These are phyloP conservation scores for Eutolmus rufibarbis DNA, from an alignment of 2,888 invertebrate species.

Conservation along the genomic window DNA sequence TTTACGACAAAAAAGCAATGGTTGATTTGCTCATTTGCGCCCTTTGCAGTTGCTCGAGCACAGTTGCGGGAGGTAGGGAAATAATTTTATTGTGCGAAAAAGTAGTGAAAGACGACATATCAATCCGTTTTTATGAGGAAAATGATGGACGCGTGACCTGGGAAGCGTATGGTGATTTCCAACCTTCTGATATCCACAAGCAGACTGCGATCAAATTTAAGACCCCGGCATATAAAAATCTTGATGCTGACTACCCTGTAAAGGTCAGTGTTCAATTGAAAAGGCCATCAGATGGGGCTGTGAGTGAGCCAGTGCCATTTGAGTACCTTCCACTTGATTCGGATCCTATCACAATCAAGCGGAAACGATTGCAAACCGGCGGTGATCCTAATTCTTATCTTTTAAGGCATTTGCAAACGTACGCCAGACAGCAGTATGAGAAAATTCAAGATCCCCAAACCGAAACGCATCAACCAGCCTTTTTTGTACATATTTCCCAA, in stretches of 20 bases:
- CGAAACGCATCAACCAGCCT: not conserved
- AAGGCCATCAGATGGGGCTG: conserved; percentile 83
- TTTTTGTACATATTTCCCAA: not conserved
- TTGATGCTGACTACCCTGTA: conserved; percentile 75
- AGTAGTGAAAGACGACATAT: conserved; percentile 87
- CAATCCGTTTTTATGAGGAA: conserved; percentile 87
- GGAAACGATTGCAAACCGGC: conserved; percentile 65
- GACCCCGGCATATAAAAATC: conserved; percentile 77
- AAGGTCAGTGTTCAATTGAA: conserved; percentile 81
- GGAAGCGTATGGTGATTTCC: conserved; percentile 86
- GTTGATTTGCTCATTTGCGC: conserved; percentile 90
- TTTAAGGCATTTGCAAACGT: conserved; percentile 65
- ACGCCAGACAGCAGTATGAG: conserved; percentile 52
- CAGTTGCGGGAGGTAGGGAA: conserved; percentile 86
- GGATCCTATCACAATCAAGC: conserved; percentile 80
- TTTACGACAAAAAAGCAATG: conserved; percentile 97
- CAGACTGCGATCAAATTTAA: conserved; percentile 87
- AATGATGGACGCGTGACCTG: conserved; percentile 72
- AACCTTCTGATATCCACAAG: conserved; percentile 83
- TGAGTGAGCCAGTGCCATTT: conserved; percentile 84
- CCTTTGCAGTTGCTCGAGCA: conserved; percentile 84
- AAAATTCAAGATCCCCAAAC: not conserved
- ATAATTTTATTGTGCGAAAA: conserved; percentile 94
- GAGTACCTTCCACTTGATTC: conserved; percentile 81
- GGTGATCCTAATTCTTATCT: conserved; percentile 67